Base-by-base conservation (phyloP, 1,140 invertebrate genomes). In the Seison nebaliae region DNA sequence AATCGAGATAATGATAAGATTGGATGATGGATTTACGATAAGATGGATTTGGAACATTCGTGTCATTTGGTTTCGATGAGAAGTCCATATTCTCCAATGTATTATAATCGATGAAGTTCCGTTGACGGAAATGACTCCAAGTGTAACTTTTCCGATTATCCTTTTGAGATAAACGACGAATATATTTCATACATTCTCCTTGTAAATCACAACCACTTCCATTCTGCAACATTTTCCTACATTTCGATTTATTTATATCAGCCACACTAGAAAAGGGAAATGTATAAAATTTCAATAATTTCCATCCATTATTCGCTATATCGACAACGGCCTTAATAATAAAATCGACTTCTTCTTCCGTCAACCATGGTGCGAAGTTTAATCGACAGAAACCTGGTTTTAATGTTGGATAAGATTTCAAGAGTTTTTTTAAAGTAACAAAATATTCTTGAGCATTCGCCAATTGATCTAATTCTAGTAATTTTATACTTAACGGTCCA, bases 281-380 rank as follows among this genome's bases (percentile, higher is more conserved):
- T 8, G 69, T 65, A 50, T 84, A 84, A 49, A 79, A 73, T 0
- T 78, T 78, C 24, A 86, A 52, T 20, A 84, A 64, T 48, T 77
- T 77, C 74, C 77, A 83, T 0, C 73, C 76, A 57, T 80, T 70
- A 1, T 73, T 71, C 0, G 76, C 76, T 0, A 83, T 72, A 68
- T 79, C 72, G 55, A 74, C 72, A 11, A 88, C 54, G 1, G 77
- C 74, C 54, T 77, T 72, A 33, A 83, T 53, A 1, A 83, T 67
- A 54, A 76, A 83, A 8, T 73, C 70, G 16, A 58, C 56, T 55
- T 79, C 72, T 21, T 67, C 58, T 40, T 79, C 73, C 15, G 69
- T 67, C 57, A 76, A 72, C 51, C 79, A 78, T 53, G 70, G 84
- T 2, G 79, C 73, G 17, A 86, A 62, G 31, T 75, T 77, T 4